These are phyloP conservation scores for Bombus balteatus DNA, from an alignment of 1,140 invertebrate genomes.

Conservation along the genomic window DNA sequence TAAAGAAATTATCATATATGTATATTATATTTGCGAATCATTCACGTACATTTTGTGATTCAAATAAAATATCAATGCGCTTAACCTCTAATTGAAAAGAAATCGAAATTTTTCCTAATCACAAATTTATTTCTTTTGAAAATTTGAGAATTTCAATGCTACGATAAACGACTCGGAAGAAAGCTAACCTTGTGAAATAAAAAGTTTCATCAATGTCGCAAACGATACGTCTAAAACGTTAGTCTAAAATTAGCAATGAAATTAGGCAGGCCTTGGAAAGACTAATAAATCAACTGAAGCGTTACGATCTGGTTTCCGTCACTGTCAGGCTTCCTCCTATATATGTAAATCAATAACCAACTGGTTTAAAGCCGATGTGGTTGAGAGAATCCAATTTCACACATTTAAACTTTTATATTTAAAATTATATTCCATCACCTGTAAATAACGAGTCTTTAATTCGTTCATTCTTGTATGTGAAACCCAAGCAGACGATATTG, in stretches of 20 bases:
- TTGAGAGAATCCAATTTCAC: conserved; percentile 19
- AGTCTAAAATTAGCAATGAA: conserved; percentile 21
- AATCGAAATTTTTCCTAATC: background rate
- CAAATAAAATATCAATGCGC: background rate
- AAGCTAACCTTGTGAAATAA: background rate
- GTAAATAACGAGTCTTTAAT: background rate
- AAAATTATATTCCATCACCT: background rate
- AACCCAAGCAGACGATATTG: too few species aligned
- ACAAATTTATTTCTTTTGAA: background rate
- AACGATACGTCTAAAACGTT: background rate
- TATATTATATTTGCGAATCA: background rate
- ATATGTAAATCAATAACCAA: conserved; percentile 43
- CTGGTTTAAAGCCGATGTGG: conserved; percentile 32
- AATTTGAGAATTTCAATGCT: background rate
- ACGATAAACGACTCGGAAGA: background rate
- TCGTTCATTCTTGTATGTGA: background rate
- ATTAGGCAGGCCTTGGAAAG: conserved; percentile 27
- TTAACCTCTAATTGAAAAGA: background rate
- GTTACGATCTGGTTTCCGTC: conserved; percentile 45
- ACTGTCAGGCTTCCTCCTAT: conserved; percentile 25
- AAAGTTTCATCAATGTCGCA: background rate
- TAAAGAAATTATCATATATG: background rate
- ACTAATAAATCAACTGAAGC: conserved; percentile 38
- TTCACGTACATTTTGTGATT: background rate
- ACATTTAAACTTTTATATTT: background rate